Evolutionary conservation across 2,113 vertebrate species (phyloP).

Genomic region (Arizona elegans): DNA sequence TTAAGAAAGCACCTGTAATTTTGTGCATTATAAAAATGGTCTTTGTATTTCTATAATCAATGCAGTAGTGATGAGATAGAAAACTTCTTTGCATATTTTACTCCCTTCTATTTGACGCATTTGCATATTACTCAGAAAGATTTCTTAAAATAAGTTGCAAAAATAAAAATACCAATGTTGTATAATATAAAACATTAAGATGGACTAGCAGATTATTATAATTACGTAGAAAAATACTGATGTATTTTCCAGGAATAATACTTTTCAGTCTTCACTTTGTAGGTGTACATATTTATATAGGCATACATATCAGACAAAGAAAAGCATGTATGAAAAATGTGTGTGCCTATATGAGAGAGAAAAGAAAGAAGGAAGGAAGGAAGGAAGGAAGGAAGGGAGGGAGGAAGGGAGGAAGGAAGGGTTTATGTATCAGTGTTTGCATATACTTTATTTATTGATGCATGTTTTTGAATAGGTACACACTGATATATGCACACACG

Average conservation of each 20-base stretch:
- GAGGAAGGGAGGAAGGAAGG: neutral
- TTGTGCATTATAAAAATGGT: neutral
- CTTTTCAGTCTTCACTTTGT: constrained; percentile 42
- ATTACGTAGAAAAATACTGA: constrained; percentile 22
- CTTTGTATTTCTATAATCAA: neutral
- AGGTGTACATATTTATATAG: neutral
- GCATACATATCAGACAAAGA: neutral
- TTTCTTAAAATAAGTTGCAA: neutral
- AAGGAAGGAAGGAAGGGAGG: neutral
- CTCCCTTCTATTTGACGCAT: neutral
- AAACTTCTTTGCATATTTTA: neutral
- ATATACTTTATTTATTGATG: neutral
- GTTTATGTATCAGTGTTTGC: neutral
- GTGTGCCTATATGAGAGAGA: neutral
- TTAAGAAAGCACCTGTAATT: neutral
- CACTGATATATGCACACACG: neutral
- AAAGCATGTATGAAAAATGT: neutral
- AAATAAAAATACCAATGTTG: neutral
- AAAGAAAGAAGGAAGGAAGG: neutral
- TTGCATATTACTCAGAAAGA: constrained; percentile 4
- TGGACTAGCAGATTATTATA: neutral
- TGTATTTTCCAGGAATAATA: constrained; percentile 46
- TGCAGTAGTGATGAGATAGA: neutral
- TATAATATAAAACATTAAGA: neutral
- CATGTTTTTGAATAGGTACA: neutral